phyloP scores from a whole-genome alignment of 2,888 invertebrate species.

The Ephialtes manifestator region DNA sequence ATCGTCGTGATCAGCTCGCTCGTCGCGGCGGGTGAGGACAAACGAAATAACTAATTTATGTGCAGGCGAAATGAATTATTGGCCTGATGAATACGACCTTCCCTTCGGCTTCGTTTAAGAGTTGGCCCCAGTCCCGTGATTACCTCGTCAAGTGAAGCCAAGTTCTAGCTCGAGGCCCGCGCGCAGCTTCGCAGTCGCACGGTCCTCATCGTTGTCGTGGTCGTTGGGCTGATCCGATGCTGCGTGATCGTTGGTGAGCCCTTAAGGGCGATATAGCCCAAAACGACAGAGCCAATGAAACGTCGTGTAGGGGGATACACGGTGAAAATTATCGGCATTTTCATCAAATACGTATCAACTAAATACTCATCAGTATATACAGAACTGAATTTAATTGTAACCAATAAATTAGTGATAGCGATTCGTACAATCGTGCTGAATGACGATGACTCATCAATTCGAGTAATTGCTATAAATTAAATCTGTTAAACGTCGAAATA shows the following conservation, averaged over 20 bases:
- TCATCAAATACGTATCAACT: not conserved
- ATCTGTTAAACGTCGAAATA: not conserved
- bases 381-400: conserved; percentile 12
- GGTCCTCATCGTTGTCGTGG: conserved; percentile 54
- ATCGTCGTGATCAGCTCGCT: conserved; percentile 1
- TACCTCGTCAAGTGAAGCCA: conserved; percentile 70
- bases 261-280: conserved; percentile 49
- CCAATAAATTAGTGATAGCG: conserved; percentile 23
- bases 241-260: conserved; percentile 56
- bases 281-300: not conserved
- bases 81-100: conserved; percentile 74
- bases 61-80: conserved; percentile 74
- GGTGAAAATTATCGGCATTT: conserved; percentile 40
- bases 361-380: not conserved
- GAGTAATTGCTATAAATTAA: not conserved
- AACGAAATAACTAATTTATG: conserved; percentile 72
- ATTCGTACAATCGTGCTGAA: not conserved
- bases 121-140: conserved; percentile 69
- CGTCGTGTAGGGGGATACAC: no score
- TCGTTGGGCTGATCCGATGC: conserved; percentile 47
- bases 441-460: conserved; percentile 26
- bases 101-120: conserved; percentile 72
- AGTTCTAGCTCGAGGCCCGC: conserved; percentile 39
- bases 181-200: conserved; percentile 53
- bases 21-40: conserved; percentile 60